Conservation (phyloP, 2,113 vertebrate genomes). For the Psephotus haematonotus region DNA sequence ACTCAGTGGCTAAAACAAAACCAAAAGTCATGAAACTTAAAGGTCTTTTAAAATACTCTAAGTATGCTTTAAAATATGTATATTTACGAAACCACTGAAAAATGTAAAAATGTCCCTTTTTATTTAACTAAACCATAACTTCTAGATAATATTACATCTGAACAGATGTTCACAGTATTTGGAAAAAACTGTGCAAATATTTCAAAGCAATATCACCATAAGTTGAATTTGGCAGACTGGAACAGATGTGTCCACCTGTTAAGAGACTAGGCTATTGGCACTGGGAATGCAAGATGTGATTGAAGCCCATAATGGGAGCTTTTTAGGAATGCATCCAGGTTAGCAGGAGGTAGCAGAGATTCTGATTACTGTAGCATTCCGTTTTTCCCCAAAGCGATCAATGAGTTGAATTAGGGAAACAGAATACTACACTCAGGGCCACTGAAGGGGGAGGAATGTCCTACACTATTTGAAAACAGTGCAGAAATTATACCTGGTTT, state of each 20-base stretch:
- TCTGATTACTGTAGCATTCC: constrained; percentile 38
- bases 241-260: constrained; percentile 79
- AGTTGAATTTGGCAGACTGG: constrained; percentile 64
- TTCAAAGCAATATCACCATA: constrained; percentile 57
- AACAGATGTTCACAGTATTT: constrained; percentile 68
- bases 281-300: constrained; percentile 54
- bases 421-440: background rate
- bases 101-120: background rate
- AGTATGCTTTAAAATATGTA: background rate
- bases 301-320: constrained; percentile 34
- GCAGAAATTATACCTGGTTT: background rate
- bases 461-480: background rate
- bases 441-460: background rate
- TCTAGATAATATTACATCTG: constrained; percentile 59
- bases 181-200: constrained; percentile 60
- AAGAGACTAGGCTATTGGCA: constrained; percentile 36
- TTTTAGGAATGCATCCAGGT: constrained; percentile 63
- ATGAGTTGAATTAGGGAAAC: constrained; percentile 16
- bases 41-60: background rate
- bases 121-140: constrained; percentile 33
- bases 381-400: constrained; percentile 5
- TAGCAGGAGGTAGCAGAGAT: constrained; percentile 54
- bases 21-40: background rate
- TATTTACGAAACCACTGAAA: background rate
- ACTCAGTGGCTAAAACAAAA: background rate